phyloP scores from a whole-genome alignment of 2,797 vertebrate species.

The Zenarchopterus dispar region DNA sequence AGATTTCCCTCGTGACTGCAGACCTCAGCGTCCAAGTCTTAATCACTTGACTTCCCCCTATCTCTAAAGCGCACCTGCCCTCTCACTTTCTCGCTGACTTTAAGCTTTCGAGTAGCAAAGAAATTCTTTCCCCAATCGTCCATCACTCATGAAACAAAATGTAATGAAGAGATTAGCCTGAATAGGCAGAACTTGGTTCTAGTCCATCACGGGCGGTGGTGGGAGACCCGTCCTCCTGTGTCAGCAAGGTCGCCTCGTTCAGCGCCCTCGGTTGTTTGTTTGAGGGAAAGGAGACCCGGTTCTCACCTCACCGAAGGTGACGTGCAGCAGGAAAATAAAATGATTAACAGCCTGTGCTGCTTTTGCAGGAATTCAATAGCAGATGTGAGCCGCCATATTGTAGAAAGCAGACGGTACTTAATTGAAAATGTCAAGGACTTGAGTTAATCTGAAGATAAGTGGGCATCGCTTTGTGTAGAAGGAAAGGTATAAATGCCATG shows the following conservation, averaged over 20 bases:
- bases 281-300: conserved; percentile 55
- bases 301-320: conserved; percentile 62
- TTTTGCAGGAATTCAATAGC: conserved; percentile 20
- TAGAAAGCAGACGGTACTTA: conserved; percentile 38
- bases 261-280: conserved; percentile 59
- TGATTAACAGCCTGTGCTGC: conserved; percentile 7
- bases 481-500: conserved; percentile 13
- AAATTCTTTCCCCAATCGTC: conserved; percentile 45
- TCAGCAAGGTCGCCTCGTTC: conserved; percentile 69
- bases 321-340: conserved; percentile 50
- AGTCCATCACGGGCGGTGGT: conserved; percentile 58
- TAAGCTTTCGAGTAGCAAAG: conserved; percentile 44
- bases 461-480: conserved; percentile 4
- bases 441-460: conserved; percentile 21
- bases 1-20: conserved; percentile 79
- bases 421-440: conserved; percentile 22
- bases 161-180: conserved; percentile 77
- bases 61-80: conserved; percentile 77
- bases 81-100: conserved; percentile 74
- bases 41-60: conserved; percentile 80
- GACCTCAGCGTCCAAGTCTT: conserved; percentile 76
- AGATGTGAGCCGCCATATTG: conserved; percentile 1
- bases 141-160: conserved; percentile 77
- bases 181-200: conserved; percentile 72
- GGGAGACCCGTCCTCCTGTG: conserved; percentile 56